Evolutionary conservation across 2,888 invertebrate genomes (phyloP).

Genomic region (Cantharis nigra): DNA sequence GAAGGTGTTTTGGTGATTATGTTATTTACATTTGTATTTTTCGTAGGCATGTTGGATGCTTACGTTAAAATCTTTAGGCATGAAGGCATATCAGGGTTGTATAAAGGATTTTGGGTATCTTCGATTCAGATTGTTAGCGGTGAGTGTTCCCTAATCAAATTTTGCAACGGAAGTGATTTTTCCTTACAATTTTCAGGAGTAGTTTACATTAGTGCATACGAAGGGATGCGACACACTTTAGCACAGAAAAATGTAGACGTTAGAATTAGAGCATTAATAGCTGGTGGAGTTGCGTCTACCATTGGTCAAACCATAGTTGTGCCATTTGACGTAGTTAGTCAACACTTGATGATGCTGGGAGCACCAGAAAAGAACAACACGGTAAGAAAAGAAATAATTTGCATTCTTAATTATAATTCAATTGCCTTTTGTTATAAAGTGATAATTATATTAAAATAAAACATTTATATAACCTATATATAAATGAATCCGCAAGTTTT

Average conservation of each 20-base stretch:
- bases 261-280: conserved; percentile 77
- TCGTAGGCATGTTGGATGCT: conserved; percentile 79
- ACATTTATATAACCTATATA: no score
- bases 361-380: conserved; percentile 45
- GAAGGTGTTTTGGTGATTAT: neutral
- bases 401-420: no score
- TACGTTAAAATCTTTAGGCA: conserved; percentile 81
- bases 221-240: conserved; percentile 83
- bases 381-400: conserved; percentile 27
- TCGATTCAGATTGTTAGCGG: conserved; percentile 67
- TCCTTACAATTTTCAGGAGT: conserved; percentile 66
- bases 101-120: conserved; percentile 94
- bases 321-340: conserved; percentile 95
- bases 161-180: neutral
- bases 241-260: conserved; percentile 69
- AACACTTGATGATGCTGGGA: conserved; percentile 95
- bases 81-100: conserved; percentile 87
- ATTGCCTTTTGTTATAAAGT: no score
- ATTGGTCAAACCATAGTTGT: conserved; percentile 95
- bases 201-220: conserved; percentile 93
- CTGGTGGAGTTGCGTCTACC: conserved; percentile 88
- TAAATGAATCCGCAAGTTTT: no score
- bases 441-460: no score
- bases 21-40: conserved; percentile 15
- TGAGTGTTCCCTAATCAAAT: conserved; percentile 37